Base-by-base conservation (phyloP, 1,140 invertebrate species). In the Euschistus heros region DNA sequence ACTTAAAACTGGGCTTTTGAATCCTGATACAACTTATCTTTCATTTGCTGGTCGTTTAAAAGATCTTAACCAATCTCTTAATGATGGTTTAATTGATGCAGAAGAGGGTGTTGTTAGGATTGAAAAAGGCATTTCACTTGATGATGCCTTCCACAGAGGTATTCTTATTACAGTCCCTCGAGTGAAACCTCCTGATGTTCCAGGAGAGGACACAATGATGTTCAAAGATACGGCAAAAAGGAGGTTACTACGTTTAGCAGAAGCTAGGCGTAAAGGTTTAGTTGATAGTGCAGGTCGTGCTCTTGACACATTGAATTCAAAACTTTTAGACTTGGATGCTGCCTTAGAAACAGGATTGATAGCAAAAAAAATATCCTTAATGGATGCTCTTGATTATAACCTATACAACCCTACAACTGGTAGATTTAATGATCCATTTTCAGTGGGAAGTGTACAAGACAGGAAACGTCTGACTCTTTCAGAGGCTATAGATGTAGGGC, bases 221-320 rank as follows among this genome's bases (percentile, higher is more conserved):
- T 57, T 95, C 47, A 94, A 94, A 81, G 91, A 94, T 78, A 82
- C 84, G 67, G 81, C 86, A 68, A 90, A 89, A 72, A 85, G 86
- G 70, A 85, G 86, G 72, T 75, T 94, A 64, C 80, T 93, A 10
- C 91, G 89, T 72, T 79, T 96, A 63, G 84, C 86, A 24, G 91
- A 94, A 73, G 92, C 89, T 17, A 91, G 90, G 76, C 81, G 88
- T 50, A 86, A 86, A 74, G 92, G 90, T 22, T 77, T 94, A 17
- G 86, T 94, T 77, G 92, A 96, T 75, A 89, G 92, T 62, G 92
- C 91, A 69, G 86, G 86, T 68, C 89, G 87, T 73, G 87, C 91
- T 30, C 74, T 94, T 59, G 88, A 93, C 71, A 89, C 86, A 7
- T 81, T 82, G 55, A 90, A 86, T 24, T 91, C 88, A 37, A 88